Percentiles rank a stretch among this genome's conserved stretches.
phyloP scores from a whole-genome alignment of 1,140 invertebrate species.

The Drosophila tristis region DNA sequence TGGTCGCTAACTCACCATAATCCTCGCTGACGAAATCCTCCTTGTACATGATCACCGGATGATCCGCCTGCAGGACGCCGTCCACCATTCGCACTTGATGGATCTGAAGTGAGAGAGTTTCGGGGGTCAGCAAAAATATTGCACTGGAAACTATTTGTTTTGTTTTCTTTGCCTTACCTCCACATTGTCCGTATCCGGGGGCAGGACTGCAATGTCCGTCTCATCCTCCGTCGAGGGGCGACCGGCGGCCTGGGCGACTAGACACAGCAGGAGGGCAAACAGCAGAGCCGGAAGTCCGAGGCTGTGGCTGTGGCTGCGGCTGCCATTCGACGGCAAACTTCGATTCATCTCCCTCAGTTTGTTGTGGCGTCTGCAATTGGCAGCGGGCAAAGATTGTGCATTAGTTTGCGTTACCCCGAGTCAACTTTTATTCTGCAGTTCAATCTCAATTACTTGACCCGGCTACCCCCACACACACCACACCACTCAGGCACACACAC shows the following conservation, averaged over 20 bases:
- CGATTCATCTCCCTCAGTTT: slow-evolving; percentile 63
- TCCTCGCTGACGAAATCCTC: slow-evolving; percentile 80
- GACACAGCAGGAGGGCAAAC: slow-evolving; percentile 41
- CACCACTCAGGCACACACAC: neutral
- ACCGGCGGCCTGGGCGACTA: slow-evolving; percentile 24
- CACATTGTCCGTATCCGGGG: slow-evolving; percentile 70
- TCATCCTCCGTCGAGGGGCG: slow-evolving; percentile 48
- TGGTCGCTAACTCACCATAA: slow-evolving; percentile 57
- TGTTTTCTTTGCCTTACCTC: slow-evolving; percentile 49
- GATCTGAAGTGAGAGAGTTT: slow-evolving; percentile 35
- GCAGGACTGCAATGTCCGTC: slow-evolving; percentile 44
- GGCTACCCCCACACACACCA: neutral
- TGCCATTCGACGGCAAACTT: slow-evolving; percentile 32
- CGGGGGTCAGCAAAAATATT: neutral
- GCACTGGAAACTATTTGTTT: neutral
- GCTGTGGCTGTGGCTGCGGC: slow-evolving; percentile 10
- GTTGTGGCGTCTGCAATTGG: slow-evolving; percentile 49
- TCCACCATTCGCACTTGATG: slow-evolving; percentile 67
- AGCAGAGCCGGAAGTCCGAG: slow-evolving; percentile 38
- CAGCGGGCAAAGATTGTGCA: slow-evolving; percentile 45
- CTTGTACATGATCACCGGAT: slow-evolving; percentile 79
- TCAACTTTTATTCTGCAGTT: slow-evolving; percentile 58
- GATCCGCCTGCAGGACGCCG: slow-evolving; percentile 67
- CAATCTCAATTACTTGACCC: slow-evolving; percentile 70
- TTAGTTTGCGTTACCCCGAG: slow-evolving; percentile 40